Evolutionary conservation across 2,113 vertebrate species (phyloP), one percentile per base, ranked within the genome.

Genomic region (Monarcha castaneiventris): DNA sequence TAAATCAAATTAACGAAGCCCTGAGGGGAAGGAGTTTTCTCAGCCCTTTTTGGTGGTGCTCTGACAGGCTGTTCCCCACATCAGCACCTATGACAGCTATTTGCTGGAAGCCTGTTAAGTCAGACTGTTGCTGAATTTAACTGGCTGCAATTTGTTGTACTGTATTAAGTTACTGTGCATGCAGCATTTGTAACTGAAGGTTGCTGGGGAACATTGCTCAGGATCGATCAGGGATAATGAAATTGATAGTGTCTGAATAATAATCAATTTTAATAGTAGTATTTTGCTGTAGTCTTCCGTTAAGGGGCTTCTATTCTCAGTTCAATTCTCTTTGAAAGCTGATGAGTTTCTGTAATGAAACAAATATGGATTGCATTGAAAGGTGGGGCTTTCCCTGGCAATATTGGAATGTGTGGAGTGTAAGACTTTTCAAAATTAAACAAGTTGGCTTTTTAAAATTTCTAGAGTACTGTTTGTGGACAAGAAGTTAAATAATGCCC

Each of bases 211-310:
- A 33, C 69, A 33, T 90, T 61, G 83, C 89, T 88, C n/a, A 82
- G 80, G 92, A 97, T 98, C 33, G 71, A 98, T 98, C 91, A 68
- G 90, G 80, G 92, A 96, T 97, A 98, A 98, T 97, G 96, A 96
- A 98, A 98, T 97, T 97, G 95, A 97, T 98, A 97, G 95, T 90
- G 85, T 87, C 93, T 93, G 97, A 97, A 97, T 98, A 98, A 96
- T 97, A 98, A 98, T 98, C 97, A 96, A 97, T 98, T 98, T 98
- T 97, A 98, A 96, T 98, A 98, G 97, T 88, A 79, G 78, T 90
- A 73, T 95, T 96, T 94, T 98, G 93, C 94, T 94, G 90, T 94
- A 87, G 80, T 69, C 95, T 97, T 97, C 82, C 61, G 80, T 97
- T 97, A 96, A 97, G 96, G 94, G 74, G 58, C 63, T 93, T 89